A percentile compares a stretch with the other conserved stretches of the same genome.
Evolutionary conservation across 2,888 invertebrate genomes (phyloP).

Genomic region (Piscicola geometra): DNA sequence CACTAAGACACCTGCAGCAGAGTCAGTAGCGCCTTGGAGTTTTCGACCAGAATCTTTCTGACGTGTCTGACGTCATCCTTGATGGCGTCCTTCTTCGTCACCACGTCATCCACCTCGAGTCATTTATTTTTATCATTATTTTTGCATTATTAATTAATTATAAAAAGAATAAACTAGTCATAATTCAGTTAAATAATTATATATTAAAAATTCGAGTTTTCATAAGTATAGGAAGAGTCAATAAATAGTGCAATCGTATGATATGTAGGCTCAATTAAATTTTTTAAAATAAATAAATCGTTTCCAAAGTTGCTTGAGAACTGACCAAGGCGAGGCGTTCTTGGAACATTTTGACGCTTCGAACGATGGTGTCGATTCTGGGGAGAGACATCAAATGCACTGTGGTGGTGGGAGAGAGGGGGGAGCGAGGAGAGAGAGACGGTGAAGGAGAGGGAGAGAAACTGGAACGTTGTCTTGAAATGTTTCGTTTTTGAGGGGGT

Average conservation of each 20-base stretch:
- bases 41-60: constrained; percentile 22
- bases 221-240: too few species aligned
- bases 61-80: constrained; percentile 29
- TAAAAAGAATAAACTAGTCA: background rate
- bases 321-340: background rate
- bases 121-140: too few species aligned
- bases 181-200: background rate
- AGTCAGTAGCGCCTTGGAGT: constrained; percentile 27
- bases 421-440: constrained; percentile 9
- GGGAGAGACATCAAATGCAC: constrained; percentile 30
- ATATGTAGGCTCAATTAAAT: too few species aligned
- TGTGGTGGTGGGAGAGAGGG: constrained; percentile 28
- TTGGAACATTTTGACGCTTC: constrained; percentile 19
- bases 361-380: constrained; percentile 17
- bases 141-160: too few species aligned
- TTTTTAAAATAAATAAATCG: background rate
- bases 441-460: constrained; percentile 27
- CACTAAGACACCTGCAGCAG: constrained; percentile 6
- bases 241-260: too few species aligned
- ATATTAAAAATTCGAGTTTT: background rate
- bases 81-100: background rate
- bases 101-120: background rate
- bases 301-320: too few species aligned
- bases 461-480: background rate
- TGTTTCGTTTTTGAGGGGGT: background rate